Evolutionary conservation across 2,888 invertebrate genomes (phyloP).

Genomic region (Bombylius major): DNA sequence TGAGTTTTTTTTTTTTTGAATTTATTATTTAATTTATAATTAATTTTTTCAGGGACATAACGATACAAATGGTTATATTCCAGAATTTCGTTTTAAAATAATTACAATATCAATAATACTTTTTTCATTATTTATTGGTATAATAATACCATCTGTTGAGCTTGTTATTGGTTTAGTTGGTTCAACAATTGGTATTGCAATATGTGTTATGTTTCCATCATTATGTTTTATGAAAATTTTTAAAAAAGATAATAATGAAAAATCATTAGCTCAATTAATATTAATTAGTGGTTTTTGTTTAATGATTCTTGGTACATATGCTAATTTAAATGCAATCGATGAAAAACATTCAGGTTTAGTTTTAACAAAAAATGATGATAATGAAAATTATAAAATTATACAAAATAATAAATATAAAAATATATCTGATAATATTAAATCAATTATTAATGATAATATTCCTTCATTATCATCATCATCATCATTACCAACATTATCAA

Average conservation of each 20-base stretch:
- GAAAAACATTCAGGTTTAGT: conserved; percentile 37
- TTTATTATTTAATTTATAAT: background rate
- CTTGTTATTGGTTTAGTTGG: conserved; percentile 88
- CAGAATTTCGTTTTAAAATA: conserved; percentile 66
- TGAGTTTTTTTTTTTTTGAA: background rate
- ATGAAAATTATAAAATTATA: conserved; percentile 4
- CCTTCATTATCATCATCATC: too few species aligned
- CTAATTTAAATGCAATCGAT: conserved; percentile 67
- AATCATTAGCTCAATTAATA: conserved; percentile 66
- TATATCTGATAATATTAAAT: background rate
- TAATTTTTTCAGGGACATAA: conserved; percentile 46
- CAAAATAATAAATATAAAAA: conserved; percentile 2
- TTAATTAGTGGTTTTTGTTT: conserved; percentile 72
- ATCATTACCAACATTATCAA: too few species aligned
- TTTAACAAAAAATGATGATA: background rate
- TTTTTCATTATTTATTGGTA: conserved; percentile 62
- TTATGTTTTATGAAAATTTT: conserved; percentile 77
- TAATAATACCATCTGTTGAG: conserved; percentile 87
- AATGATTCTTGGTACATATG: conserved; percentile 82
- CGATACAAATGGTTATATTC: conserved; percentile 64
- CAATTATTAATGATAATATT: background rate
- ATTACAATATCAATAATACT: conserved; percentile 71
- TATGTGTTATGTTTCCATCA: conserved; percentile 88
- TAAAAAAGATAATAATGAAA: conserved; percentile 71
- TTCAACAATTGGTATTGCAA: conserved; percentile 86